Conservation (phyloP, 2,113 vertebrate species). For the Neofelis nebulosa region DNA sequence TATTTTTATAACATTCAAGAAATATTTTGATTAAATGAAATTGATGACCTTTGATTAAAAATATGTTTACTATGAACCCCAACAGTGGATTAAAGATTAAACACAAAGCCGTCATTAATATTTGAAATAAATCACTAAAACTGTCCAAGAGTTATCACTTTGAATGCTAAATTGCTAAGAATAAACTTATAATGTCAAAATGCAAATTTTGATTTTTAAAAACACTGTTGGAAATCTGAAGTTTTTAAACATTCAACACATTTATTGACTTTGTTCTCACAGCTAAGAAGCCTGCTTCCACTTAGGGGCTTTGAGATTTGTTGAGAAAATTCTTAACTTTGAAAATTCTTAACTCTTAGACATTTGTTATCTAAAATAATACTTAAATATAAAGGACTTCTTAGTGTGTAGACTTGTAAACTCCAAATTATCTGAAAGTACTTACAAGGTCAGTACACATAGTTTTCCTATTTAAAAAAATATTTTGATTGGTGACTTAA, state of each 20-base stretch:
- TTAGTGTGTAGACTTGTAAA: not conserved
- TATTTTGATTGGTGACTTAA: not conserved
- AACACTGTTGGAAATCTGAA: not conserved
- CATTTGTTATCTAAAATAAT: conserved; percentile 18
- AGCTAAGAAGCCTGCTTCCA: not conserved
- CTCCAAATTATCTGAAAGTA: not conserved
- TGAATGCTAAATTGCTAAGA: conserved; percentile 36
- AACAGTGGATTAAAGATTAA: not conserved
- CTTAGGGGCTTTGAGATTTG: not conserved
- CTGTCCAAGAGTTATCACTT: not conserved
- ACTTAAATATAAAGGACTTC: not conserved
- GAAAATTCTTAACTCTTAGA: not conserved
- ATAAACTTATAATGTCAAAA: conserved; percentile 9
- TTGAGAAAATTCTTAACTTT: not conserved
- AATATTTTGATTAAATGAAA: conserved; percentile 4
- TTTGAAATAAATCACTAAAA: conserved; percentile 32
- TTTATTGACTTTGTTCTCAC: not conserved
- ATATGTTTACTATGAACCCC: not conserved
- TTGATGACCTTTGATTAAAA: conserved; percentile 1
- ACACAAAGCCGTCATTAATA: not conserved
- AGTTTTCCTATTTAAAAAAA: not conserved
- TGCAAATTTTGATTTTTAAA: not conserved
- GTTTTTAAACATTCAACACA: not conserved
- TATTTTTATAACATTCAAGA: conserved; percentile 20
- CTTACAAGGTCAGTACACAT: not conserved